Evolutionary conservation across 2,888 invertebrate genomes (phyloP).

Genomic region (Pharmacophagus antenor): DNA sequence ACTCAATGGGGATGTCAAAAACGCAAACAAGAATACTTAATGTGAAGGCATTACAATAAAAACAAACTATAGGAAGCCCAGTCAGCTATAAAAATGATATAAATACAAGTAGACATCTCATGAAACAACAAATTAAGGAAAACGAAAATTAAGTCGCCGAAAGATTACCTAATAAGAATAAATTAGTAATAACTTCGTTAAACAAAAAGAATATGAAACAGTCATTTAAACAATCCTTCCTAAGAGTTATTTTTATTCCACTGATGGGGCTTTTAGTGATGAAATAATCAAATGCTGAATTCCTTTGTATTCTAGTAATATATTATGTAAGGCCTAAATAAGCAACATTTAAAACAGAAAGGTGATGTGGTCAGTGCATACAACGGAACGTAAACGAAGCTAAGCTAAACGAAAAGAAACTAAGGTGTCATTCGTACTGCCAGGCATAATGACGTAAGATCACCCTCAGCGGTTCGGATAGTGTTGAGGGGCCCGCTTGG

Average conservation of each 20-base stretch:
- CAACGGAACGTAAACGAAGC: slow-evolving; percentile 62
- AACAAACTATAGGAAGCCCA: slow-evolving; percentile 18
- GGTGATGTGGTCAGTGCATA: slow-evolving; percentile 57
- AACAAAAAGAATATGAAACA: neutral
- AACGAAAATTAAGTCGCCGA: neutral
- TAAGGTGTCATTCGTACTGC: slow-evolving; percentile 79
- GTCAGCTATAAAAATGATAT: slow-evolving; percentile 23
- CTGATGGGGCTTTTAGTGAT: slow-evolving; percentile 32
- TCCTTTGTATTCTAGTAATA: slow-evolving; percentile 57
- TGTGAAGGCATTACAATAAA: slow-evolving; percentile 4
- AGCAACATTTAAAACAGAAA: slow-evolving; percentile 45
- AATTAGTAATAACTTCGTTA: neutral
- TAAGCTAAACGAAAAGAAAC: slow-evolving; percentile 72
- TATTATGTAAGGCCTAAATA: slow-evolving; percentile 49
- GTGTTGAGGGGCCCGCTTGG: slow-evolving; percentile 61
- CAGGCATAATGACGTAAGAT: slow-evolving; percentile 77
- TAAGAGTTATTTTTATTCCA: slow-evolving; percentile 19
- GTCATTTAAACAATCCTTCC: slow-evolving; percentile 4
- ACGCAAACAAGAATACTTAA: slow-evolving; percentile 12
- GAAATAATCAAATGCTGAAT: slow-evolving; percentile 70
- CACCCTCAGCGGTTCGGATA: slow-evolving; percentile 70
- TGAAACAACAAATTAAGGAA: neutral
- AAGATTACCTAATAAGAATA: neutral
- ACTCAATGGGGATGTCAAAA: neutral
- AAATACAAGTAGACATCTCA: neutral